phyloP scores from a whole-genome alignment of 2,888 invertebrate genomes.

The Drosophila kuntzei region DNA sequence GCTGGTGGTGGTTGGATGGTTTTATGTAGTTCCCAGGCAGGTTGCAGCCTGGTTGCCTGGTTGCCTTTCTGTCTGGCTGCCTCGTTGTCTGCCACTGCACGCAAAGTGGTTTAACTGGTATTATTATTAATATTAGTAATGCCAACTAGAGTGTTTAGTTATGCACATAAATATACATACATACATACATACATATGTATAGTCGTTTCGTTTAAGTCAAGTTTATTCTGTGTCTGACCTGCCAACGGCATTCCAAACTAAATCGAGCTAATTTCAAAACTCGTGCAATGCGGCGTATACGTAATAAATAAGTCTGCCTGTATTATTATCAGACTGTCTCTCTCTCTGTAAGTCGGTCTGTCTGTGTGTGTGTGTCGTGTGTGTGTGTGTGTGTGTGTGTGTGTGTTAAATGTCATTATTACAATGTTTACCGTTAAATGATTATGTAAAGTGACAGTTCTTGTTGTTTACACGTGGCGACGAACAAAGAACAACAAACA shows the following conservation, averaged over 20 bases:
- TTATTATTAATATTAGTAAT: conserved; percentile 70
- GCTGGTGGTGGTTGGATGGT: conserved; percentile 18
- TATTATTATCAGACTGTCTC: conserved; percentile 16
- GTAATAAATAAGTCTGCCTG: conserved; percentile 32
- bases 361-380: background rate
- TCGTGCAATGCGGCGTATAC: conserved; percentile 45
- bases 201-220: conserved; percentile 26
- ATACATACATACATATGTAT: conserved; percentile 17
- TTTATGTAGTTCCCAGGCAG: conserved; percentile 58
- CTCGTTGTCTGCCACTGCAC: conserved; percentile 72
- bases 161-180: conserved; percentile 12
- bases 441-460: conserved; percentile 32
- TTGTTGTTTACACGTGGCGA: conserved; percentile 15
- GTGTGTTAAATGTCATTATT: conserved; percentile 17
- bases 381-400: conserved; percentile 3
- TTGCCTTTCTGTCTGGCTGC: conserved; percentile 49
- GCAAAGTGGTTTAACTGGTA: conserved; percentile 76
- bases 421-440: conserved; percentile 25
- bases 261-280: conserved; percentile 36
- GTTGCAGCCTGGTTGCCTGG: conserved; percentile 31
- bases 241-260: conserved; percentile 48
- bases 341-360: background rate
- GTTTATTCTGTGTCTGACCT: conserved; percentile 38
- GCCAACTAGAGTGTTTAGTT: conserved; percentile 43
- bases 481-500: conserved; percentile 4